phyloP scores from a whole-genome alignment of 2,113 vertebrate genomes.

The Engystomops pustulosus region DNA sequence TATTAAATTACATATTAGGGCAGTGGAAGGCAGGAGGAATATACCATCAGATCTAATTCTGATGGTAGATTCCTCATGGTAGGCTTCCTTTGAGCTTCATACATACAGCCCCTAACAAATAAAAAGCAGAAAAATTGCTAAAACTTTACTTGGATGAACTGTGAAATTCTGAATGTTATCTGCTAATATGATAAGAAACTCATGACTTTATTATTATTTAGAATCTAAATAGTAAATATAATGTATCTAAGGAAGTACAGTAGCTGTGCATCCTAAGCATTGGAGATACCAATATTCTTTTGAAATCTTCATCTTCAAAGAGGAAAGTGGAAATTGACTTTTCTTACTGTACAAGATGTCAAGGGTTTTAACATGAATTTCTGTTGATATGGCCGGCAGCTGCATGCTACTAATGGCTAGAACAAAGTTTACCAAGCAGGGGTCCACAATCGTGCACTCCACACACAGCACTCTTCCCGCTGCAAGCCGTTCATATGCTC shows the following conservation, averaged over 20 bases:
- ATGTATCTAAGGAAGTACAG: not conserved
- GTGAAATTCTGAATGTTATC: too few species aligned
- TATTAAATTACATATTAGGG: too few species aligned
- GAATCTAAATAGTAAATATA: not conserved
- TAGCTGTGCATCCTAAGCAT: not conserved
- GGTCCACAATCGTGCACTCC: slow-evolving; percentile 34
- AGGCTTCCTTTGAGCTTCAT: too few species aligned
- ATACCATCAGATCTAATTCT: too few species aligned
- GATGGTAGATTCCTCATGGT: too few species aligned
- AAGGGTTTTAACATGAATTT: slow-evolving; percentile 30
- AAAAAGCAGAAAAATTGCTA: too few species aligned
- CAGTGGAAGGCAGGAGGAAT: too few species aligned
- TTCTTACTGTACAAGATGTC: not conserved
- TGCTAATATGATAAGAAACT: not conserved
- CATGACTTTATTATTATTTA: not conserved
- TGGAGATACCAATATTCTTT: not conserved
- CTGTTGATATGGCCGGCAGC: slow-evolving; percentile 30
- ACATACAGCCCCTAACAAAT: too few species aligned
- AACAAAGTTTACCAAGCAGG: slow-evolving; percentile 44
- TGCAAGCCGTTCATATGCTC: slow-evolving; percentile 38
- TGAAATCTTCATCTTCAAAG: slow-evolving; percentile 7
- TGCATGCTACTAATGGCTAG: slow-evolving; percentile 27
- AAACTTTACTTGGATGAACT: too few species aligned
- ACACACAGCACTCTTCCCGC: slow-evolving; percentile 11
- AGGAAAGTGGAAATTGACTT: slow-evolving; percentile 25